Conservation (phyloP, 2,888 invertebrate species). For the Mamestra brassicae region DNA sequence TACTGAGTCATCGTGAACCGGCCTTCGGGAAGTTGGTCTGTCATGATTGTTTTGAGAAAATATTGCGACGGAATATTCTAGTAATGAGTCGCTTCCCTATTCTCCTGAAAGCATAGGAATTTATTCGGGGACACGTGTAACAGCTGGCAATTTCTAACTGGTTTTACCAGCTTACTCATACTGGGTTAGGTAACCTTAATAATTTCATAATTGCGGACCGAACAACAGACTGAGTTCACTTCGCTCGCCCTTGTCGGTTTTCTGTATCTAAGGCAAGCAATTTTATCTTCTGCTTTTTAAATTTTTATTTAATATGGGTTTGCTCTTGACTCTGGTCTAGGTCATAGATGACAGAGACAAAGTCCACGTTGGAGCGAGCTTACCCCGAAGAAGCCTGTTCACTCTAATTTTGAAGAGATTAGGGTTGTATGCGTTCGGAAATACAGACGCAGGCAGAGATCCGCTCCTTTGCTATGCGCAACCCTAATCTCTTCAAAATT, state of each 20-base stretch:
- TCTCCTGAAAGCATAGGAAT: neutral
- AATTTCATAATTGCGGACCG: neutral
- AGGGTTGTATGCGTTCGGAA: no score
- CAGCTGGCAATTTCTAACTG: neutral
- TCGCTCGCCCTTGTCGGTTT: neutral
- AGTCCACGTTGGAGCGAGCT: no score
- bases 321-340: no score
- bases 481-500: no score
- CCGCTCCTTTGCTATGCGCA: no score
- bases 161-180: neutral
- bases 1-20: constrained; percentile 52
- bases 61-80: constrained; percentile 10
- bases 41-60: constrained; percentile 45
- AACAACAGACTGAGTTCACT: neutral
- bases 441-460: no score
- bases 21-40: constrained; percentile 32
- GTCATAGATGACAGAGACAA: no score
- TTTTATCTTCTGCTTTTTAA: no score
- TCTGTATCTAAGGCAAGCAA: no score
- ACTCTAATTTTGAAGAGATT: no score
- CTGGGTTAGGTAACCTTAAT: neutral
- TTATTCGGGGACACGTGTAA: neutral
- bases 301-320: no score
- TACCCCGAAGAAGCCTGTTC: no score
- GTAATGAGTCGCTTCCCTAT: constrained; percentile 16